Conservation (phyloP, 1,140 invertebrate species). For the Anadara kagoshimensis region DNA sequence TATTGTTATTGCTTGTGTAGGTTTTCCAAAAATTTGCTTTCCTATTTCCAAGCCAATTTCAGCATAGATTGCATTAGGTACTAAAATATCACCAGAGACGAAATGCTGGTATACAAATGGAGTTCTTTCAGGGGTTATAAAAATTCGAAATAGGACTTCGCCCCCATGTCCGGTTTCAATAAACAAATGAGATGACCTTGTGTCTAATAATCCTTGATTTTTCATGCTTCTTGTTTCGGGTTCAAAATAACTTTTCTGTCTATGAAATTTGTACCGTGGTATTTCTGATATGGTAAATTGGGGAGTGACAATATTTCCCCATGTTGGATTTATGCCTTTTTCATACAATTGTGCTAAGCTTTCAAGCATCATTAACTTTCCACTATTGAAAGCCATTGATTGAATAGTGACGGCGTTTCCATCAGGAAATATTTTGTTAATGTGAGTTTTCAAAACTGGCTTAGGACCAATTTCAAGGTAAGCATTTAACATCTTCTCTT, state of each 20-base stretch:
- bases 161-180: slow-evolving; percentile 9
- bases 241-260: slow-evolving; percentile 23
- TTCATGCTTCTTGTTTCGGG: slow-evolving; percentile 19
- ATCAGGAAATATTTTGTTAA: slow-evolving; percentile 41
- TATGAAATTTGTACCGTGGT: slow-evolving; percentile 6
- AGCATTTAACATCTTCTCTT: slow-evolving; percentile 34
- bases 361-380: slow-evolving; percentile 8
- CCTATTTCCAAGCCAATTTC: slow-evolving; percentile 40
- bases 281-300: not conserved
- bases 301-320: slow-evolving; percentile 22
- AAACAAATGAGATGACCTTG: slow-evolving; percentile 18
- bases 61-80: slow-evolving; percentile 45
- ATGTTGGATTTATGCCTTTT: slow-evolving; percentile 24
- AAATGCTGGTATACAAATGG: slow-evolving; percentile 48
- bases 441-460: slow-evolving; percentile 46
- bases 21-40: too few relatives aligned
- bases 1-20: too few relatives aligned
- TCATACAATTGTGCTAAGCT: slow-evolving; percentile 22
- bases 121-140: slow-evolving; percentile 25
- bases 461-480: slow-evolving; percentile 59
- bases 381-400: slow-evolving; percentile 49
- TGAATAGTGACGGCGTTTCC: slow-evolving; percentile 28
- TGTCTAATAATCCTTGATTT: slow-evolving; percentile 10
- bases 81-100: slow-evolving; percentile 34
- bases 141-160: slow-evolving; percentile 25